These are phyloP conservation scores for Colletes gigas DNA, from an alignment of 1,140 invertebrate genomes.

Conservation along the genomic window DNA sequence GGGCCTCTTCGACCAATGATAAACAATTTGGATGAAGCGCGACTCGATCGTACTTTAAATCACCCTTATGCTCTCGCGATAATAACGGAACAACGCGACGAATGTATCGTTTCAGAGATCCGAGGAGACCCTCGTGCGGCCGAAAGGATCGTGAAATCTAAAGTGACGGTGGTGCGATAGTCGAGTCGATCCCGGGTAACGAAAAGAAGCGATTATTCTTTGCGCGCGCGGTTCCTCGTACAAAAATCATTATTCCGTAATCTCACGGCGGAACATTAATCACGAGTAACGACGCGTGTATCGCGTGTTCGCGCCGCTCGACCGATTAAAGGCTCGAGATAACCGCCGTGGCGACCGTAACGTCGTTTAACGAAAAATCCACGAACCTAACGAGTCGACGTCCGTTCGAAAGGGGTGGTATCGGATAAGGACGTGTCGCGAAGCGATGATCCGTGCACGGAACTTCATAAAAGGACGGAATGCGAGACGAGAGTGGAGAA, in stretches of 20 bases:
- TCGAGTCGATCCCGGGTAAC: too few species aligned
- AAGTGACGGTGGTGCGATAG: too few species aligned
- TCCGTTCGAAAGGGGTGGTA: conserved; percentile 6
- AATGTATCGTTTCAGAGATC: too few species aligned
- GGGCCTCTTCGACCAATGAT: too few species aligned
- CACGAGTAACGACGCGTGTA: not conserved
- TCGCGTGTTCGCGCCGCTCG: not conserved
- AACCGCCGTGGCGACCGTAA: not conserved
- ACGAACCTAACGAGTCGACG: not conserved
- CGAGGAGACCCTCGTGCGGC: too few species aligned
- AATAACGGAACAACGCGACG: conserved; percentile 36
- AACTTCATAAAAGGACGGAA: conserved; percentile 46
- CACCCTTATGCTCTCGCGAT: conserved; percentile 25
- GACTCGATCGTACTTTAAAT: too few species aligned
- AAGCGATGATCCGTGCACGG: conserved; percentile 61
- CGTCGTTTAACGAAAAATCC: conserved; percentile 22
- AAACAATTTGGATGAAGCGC: too few species aligned
- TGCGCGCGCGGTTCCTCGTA: not conserved
- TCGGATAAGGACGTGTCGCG: conserved; percentile 50
- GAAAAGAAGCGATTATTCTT: not conserved
- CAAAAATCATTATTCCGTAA: not conserved
- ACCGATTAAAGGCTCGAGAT: not conserved
- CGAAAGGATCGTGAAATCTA: too few species aligned
- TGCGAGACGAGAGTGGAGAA: not conserved
- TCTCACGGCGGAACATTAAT: not conserved